phyloP scores from a whole-genome alignment of 2,888 invertebrate species.

The Noctua pronuba region DNA sequence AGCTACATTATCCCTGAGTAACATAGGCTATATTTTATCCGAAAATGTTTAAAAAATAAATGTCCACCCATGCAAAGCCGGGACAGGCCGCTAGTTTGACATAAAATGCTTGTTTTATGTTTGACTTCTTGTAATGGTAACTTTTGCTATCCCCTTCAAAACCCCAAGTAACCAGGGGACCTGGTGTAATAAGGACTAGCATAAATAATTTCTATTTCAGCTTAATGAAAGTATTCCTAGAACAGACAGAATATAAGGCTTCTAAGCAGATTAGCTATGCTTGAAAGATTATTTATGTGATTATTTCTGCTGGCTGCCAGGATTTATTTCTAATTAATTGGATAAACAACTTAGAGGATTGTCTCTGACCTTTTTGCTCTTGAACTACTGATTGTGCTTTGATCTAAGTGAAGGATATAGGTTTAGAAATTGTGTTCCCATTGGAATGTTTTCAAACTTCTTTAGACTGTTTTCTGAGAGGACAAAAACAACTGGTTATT shows the following conservation, averaged over 20 bases:
- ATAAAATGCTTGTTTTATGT: background rate
- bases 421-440: background rate
- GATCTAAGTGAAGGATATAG: background rate
- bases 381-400: conserved; percentile 3
- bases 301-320: conserved; percentile 26
- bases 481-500: background rate
- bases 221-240: background rate
- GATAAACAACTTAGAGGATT: conserved; percentile 38
- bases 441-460: background rate
- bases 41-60: too few relatives aligned
- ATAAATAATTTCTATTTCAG: background rate
- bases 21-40: too few relatives aligned
- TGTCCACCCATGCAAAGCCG: too few relatives aligned
- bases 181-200: conserved; percentile 3
- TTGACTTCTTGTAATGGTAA: background rate
- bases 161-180: background rate
- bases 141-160: background rate
- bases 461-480: background rate
- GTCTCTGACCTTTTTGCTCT: conserved; percentile 30
- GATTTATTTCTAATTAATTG: conserved; percentile 59
- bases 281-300: conserved; percentile 30
- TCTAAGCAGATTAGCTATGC: conserved; percentile 60
- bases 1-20: too few relatives aligned
- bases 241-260: conserved; percentile 50
- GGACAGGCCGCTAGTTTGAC: too few relatives aligned